These are phyloP conservation scores for Podargus strigoides DNA, from an alignment of 2,797 vertebrate genomes.

Conservation along the genomic window DNA sequence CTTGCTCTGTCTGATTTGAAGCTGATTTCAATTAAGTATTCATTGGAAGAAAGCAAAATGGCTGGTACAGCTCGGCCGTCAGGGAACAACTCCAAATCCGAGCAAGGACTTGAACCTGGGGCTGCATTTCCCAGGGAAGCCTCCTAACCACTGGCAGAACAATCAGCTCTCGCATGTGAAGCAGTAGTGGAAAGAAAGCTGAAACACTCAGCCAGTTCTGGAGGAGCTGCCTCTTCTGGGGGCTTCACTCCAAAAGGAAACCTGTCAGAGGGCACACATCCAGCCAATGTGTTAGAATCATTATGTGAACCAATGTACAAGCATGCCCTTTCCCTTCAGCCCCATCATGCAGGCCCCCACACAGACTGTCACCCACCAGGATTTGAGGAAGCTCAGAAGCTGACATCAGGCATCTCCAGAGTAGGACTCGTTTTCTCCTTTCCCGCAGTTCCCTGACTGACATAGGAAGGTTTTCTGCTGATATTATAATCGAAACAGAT, in stretches of 20 bases:
- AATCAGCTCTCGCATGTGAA: background rate
- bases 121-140: background rate
- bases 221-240: background rate
- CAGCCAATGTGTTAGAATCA: background rate
- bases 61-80: background rate
- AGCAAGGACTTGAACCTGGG: background rate
- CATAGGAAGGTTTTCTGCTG: background rate
- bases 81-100: conserved; percentile 22
- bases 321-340: background rate
- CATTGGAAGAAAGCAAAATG: background rate
- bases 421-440: background rate
- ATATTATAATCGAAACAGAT: background rate
- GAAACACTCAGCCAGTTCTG: background rate
- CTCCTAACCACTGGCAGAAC: background rate
- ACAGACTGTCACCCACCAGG: background rate
- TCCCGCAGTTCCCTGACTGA: background rate
- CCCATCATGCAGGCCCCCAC: background rate
- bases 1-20: background rate
- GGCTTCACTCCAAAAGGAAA: background rate
- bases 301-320: background rate
- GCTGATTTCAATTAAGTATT: conserved; percentile 53
- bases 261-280: background rate
- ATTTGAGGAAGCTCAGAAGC: background rate
- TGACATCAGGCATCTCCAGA: background rate
- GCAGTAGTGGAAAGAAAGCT: background rate